phyloP scores from a whole-genome alignment of 1,140 invertebrate species.

The Pogonomyrmex barbatus region DNA sequence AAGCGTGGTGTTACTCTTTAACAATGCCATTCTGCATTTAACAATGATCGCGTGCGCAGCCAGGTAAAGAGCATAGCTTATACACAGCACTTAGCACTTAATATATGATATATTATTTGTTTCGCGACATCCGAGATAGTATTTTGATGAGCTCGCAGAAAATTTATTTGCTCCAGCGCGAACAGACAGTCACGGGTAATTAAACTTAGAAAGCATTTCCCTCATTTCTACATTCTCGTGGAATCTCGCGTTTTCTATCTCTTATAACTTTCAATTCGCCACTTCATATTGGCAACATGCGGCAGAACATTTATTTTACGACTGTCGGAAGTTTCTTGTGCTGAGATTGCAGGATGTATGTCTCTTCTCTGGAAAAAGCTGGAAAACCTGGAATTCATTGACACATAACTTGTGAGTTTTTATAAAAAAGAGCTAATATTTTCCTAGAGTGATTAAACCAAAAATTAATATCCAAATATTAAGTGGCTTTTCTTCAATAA shows the following conservation, averaged over 20 bases:
- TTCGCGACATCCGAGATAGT: not conserved
- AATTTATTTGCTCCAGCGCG: not conserved
- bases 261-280: slow-evolving; percentile 17
- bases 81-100: not conserved
- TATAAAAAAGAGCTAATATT: no score
- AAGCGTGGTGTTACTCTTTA: not conserved
- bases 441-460: no score
- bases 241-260: not conserved
- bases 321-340: no score
- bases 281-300: not conserved
- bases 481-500: no score
- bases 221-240: not conserved
- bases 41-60: slow-evolving; percentile 5
- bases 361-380: no score
- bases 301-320: no score
- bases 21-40: not conserved
- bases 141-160: not conserved
- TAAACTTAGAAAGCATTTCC: slow-evolving; percentile 33
- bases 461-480: no score
- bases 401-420: no score
- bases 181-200: not conserved
- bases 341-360: no score
- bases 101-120: not conserved
- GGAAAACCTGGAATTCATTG: no score
- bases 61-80: not conserved